A percentile compares a stretch with the other conserved stretches of the same genome.
Evolutionary conservation across 2,113 vertebrate genomes (phyloP).

Genomic region (Corythoichthys haematopterus): DNA sequence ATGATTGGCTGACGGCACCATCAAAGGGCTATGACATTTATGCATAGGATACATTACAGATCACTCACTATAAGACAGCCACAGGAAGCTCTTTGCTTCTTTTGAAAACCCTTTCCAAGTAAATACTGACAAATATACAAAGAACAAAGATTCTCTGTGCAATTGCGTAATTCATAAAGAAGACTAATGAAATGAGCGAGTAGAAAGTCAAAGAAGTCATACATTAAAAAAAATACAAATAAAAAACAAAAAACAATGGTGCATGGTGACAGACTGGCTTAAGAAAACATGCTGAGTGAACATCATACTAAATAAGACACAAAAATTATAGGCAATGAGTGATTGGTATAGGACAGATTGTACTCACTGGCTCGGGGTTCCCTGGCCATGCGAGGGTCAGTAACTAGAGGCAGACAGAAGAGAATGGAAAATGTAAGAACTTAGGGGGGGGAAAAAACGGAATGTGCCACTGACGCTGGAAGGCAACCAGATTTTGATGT

Average conservation of each 20-base stretch:
- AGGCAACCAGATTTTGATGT: conserved; percentile 50
- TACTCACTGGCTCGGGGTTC: conserved; percentile 69
- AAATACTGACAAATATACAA: not conserved
- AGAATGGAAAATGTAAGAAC: conserved; percentile 19
- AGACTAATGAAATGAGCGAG: not conserved
- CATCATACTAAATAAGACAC: conserved; percentile 43
- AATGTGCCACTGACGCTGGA: conserved; percentile 45
- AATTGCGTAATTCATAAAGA: not conserved
- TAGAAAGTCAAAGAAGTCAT: conserved; percentile 9
- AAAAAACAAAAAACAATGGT: conserved; percentile 6
- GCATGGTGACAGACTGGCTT: conserved; percentile 26
- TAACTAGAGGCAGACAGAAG: conserved; percentile 51
- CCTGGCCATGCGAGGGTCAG: conserved; percentile 71
- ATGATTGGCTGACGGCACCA: too few relatives aligned
- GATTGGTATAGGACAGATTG: conserved; percentile 60
- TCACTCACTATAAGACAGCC: too few relatives aligned
- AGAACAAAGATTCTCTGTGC: not conserved
- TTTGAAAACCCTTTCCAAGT: not conserved
- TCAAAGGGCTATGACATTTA: too few relatives aligned
- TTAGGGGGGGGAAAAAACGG: conserved; percentile 27
- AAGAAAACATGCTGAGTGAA: conserved; percentile 33
- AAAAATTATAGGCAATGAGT: conserved; percentile 62
- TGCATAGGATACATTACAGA: too few relatives aligned
- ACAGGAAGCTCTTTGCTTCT: not conserved
- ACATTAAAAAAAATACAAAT: conserved; percentile 12